Evolutionary conservation across 2,888 invertebrate genomes (phyloP), one percentile per base, ranked within the genome.

Genomic region (Teleiodes luculella): DNA sequence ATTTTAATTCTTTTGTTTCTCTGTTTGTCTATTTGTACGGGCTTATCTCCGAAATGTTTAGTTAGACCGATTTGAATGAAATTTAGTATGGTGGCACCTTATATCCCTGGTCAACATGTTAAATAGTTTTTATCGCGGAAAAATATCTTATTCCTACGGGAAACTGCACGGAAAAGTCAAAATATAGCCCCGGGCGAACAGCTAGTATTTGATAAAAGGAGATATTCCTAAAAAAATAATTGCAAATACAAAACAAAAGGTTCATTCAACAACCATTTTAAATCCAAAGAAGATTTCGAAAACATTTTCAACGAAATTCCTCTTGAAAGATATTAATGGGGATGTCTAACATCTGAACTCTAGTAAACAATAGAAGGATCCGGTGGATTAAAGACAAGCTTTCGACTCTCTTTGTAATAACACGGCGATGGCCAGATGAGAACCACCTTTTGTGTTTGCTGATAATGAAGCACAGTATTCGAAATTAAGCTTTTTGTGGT

Each of bases 341-440:
- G 80, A 80, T 81, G 83, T 81, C 76, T 62, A 74, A 82, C 80
- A 80, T 74, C 77, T 70, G 67, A 65, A 77, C 74, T 78, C 75
- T 77, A 69, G 68, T 60, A 75, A 78, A 83, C 82, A 82, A 83
- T 71, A 74, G 72, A 63, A 64, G 64, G 64, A 60, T 37, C 35
- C 69, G 57, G 61, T 64, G 67, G 75, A 76, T 76, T 74, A 72
- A 33, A 31, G 45, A 52, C 14, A 24, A 6, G 57, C 56, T 28
- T 43, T 43, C 28, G 43, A 43, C 43, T 48, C 43, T 48, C 57
- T 58, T 62, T 62, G 66, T 68, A 64, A 66, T 65, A 67, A 62
- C 63, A 59, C 57, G 60, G 59, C 49, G 56, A 59, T 54, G 59
- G 47, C 72, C 78, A 79, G 83, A 83, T 79, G 80, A 82, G 79